These are phyloP conservation scores for Triplophysa tibetana DNA, from an alignment of 2,113 vertebrate species.

Conservation along the genomic window DNA sequence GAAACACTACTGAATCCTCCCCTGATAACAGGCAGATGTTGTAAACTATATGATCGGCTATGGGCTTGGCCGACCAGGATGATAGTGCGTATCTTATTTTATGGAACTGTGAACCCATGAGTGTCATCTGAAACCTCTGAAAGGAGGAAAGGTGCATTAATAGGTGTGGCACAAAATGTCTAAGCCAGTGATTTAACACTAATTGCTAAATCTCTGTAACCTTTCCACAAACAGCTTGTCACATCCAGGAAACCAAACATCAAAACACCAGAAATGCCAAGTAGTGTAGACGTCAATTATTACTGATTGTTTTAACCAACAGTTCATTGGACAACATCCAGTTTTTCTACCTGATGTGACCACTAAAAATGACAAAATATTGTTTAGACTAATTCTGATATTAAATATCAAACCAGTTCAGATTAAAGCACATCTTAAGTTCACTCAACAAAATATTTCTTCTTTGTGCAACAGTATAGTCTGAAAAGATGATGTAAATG, in stretches of 20 bases:
- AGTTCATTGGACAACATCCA: not conserved
- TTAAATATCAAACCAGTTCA: too few species aligned
- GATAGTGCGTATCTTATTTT: not conserved
- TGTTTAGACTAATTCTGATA: too few species aligned
- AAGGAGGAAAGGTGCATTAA: not conserved
- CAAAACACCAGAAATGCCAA: not conserved
- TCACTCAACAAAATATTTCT: not conserved
- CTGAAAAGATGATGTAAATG: not conserved
- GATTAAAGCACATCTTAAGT: not conserved
- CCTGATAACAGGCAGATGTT: not conserved
- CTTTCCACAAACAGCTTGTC: conserved; percentile 27
- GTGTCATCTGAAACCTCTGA: not conserved
- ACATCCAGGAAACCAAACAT: conserved; percentile 14
- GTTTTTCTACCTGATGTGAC: too few species aligned
- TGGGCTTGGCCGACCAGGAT: not conserved
- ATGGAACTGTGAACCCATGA: conserved; percentile 2
- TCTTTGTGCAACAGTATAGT: not conserved
- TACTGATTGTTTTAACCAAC: too few species aligned
- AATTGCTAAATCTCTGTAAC: conserved; percentile 34
- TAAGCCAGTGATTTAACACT: conserved; percentile 4
- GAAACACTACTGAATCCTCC: not conserved
- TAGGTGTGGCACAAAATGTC: not conserved
- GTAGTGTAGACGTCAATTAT: not conserved
- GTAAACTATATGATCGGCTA: conserved; percentile 17
- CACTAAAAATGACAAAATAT: not conserved